Base-by-base conservation (phyloP, 2,888 invertebrate species). In the Perithous albicinctus region DNA sequence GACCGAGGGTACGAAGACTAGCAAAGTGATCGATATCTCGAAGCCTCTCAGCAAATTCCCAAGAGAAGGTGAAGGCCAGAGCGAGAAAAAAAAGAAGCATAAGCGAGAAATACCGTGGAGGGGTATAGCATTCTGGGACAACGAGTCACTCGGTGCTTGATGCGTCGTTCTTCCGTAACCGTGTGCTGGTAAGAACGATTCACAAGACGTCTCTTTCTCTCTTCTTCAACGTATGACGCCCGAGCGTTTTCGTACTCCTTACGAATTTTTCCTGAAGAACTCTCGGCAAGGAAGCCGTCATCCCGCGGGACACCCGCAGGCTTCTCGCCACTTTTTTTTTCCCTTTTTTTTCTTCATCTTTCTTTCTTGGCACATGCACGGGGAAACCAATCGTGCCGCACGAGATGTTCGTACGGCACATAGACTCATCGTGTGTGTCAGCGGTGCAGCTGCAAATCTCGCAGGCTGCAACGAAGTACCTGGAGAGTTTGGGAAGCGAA, bases 1-100 rank as follows among this genome's bases (percentile, higher is more conserved):
- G 61, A 67, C 20, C 8, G 23, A 18, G 59, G 20, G 10, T 32
- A 61, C 75, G 72, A 66, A 72, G 64, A 51, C 41, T 75, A 76
- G 35, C 59, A 51, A 64, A 38, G 66, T 77, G 76, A 80, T 80
- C 80, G 72, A 77, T 76, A 76, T 64, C 48, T 67, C 64, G 76
- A 67, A 70, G 66, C 12, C 59, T 72, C 35, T 35, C 54, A 66
- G 66, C 61, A 26, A 26, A 73, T 72, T 73, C 80, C 66, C 76
- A 29, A 32, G 64, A 64, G 72, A 35, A 56, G 29, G 32, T 61
- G 35, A 66, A 59, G 15, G 63, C 26, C 20, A 75, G 12, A 64
- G 63, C 46, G 69, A 20, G 38, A 48, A 51, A 29, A 18, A 38
- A 48, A 38, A 43, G 10, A n/a, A n/a, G n/a, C 54, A 29, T 29